Evolutionary conservation across 2,888 invertebrate species (phyloP), one percentile per base, ranked within the genome.

Genomic region (Lasioglossum lativentre): DNA sequence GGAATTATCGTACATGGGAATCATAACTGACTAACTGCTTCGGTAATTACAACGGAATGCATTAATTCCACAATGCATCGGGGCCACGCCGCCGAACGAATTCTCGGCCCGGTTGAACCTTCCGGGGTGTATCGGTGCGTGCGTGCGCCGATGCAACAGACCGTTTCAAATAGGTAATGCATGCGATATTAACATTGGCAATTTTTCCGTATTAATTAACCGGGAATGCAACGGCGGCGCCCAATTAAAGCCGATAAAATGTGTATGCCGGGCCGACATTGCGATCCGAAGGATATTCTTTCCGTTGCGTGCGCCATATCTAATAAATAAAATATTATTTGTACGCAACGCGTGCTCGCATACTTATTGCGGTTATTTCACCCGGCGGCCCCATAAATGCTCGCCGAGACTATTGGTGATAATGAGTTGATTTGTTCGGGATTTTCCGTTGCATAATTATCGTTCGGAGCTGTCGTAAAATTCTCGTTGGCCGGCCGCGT

Each of bases 141-240:
- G 85, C 83, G 82, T 88, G 85, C 75, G 78, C 59, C 82, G 84
- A 91, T 88, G 83, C 89, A 87, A 83, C 88, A 59, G 82, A 87
- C 86, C 91, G 80, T 85, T 87, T 88, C 87, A 86, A 86, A 88
- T 86, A 89, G 89, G 91, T 92, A 92, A 92, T 92, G 91, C 92
- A 92, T 92, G 90, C 88, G 91, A 92, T 92, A 92, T 92, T 92
- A 92, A 91, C 92, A 90, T 87, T 87, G 88, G 87, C 89, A 92
- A 89, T 92, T 92, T 92, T 92, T 92, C 90, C 90, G 90, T 89
- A 92, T 91, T 91, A 92, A 92, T 91, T 92, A 92, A 91, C 90
- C 85, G 88, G 87, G 89, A 89, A 90, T 91, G 89, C 90, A 63
- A 90, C 88, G 85, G 87, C 83, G 85, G 79, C 84, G 87, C 82